Conservation (phyloP, 2,113 vertebrate species). For the Hippopotamus amphibius region DNA sequence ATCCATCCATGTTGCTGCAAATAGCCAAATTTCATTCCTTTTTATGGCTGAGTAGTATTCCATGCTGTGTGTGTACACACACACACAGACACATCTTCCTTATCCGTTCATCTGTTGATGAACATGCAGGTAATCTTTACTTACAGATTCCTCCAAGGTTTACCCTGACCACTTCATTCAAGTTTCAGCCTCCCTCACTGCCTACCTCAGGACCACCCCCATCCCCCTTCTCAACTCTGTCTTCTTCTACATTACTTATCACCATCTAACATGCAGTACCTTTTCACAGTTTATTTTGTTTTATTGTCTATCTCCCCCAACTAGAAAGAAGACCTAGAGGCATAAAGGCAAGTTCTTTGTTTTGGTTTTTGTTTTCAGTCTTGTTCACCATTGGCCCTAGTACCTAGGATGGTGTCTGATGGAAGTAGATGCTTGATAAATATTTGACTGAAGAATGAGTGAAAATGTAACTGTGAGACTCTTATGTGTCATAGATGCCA, state of each 20-base stretch:
- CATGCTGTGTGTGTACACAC: too few relatives aligned
- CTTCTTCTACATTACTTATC: neutral
- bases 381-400: neutral
- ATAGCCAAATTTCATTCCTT: neutral
- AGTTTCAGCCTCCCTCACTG: neutral
- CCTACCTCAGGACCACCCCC: neutral
- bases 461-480: neutral
- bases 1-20: neutral
- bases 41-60: neutral
- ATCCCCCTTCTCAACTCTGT: neutral
- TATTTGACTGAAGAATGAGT: constrained; percentile 41
- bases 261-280: neutral
- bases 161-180: neutral
- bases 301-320: neutral
- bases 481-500: neutral
- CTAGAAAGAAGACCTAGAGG: neutral
- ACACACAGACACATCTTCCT: too few relatives aligned
- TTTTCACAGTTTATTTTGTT: constrained; percentile 44
- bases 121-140: neutral
- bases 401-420: neutral
- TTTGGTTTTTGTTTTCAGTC: constrained; percentile 4
- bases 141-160: neutral
- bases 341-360: neutral
- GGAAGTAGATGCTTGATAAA: neutral
- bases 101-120: neutral